Percentiles rank a stretch among this genome's conserved stretches.
phyloP scores from a whole-genome alignment of 1,140 invertebrate genomes.

The Conus betulinus region DNA sequence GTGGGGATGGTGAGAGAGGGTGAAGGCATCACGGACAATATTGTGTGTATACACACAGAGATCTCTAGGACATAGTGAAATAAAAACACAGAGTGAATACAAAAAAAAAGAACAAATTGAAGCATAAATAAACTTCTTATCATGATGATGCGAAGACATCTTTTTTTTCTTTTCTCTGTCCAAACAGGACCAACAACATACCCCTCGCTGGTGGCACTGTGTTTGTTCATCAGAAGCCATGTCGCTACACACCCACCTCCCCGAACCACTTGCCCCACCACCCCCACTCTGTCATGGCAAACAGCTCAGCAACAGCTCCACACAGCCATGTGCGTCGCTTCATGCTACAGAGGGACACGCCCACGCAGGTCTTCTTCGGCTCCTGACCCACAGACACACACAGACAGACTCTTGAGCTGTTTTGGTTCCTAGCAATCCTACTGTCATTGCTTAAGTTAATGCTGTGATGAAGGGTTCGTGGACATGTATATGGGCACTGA shows the following conservation, averaged over 20 bases:
- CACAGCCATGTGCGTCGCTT: constrained; percentile 63
- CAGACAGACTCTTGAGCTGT: too few relatives aligned
- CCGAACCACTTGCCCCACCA: neutral
- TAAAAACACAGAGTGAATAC: too few relatives aligned
- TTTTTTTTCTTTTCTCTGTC: neutral
- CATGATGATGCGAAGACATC: too few relatives aligned
- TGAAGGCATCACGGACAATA: too few relatives aligned
- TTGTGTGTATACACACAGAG: too few relatives aligned
- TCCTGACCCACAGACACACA: neutral
- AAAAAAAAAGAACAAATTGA: too few relatives aligned
- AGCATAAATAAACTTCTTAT: too few relatives aligned
- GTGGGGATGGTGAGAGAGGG: too few relatives aligned
- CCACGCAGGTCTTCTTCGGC: neutral
- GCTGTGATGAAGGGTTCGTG: neutral
- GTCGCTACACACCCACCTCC: constrained; percentile 40
- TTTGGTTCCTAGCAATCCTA: too few relatives aligned
- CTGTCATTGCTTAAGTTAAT: neutral
- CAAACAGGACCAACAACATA: constrained; percentile 48
- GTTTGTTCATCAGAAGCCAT: constrained; percentile 56
- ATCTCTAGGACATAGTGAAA: too few relatives aligned
- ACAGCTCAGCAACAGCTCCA: constrained; percentile 18
- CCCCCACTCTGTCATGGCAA: neutral
- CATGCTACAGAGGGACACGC: constrained; percentile 53
- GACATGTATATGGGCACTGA: neutral
- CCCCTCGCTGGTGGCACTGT: constrained; percentile 64